These are phyloP conservation scores for Aphaenogaster ashmeadi DNA, from an alignment of 1,140 invertebrate species.

Conservation along the genomic window DNA sequence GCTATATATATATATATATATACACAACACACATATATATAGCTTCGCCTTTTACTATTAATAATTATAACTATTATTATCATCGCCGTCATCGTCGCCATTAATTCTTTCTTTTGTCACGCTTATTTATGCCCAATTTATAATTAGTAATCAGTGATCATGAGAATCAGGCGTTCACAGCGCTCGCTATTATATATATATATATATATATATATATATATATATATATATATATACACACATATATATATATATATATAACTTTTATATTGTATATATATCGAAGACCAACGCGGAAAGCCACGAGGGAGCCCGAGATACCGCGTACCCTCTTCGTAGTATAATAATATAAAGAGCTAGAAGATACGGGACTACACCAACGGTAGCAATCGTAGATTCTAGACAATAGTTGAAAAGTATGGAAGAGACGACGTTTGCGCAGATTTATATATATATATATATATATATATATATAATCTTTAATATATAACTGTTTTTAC, in stretches of 20 bases:
- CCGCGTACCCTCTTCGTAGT: constrained; percentile 12
- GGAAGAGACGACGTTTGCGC: constrained; percentile 76
- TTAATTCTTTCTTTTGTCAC: constrained; percentile 47
- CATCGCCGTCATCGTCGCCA: constrained; percentile 52
- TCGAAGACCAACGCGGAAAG: constrained; percentile 43
- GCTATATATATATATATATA: constrained; percentile 78
- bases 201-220: background rate
- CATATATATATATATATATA: constrained; percentile 19
- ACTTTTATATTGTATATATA: constrained; percentile 61
- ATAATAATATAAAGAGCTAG: constrained; percentile 72
- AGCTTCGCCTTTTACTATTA: constrained; percentile 78
- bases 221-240: background rate
- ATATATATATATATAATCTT: constrained; percentile 58
- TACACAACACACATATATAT: constrained; percentile 74
- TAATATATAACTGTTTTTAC: constrained; percentile 77
- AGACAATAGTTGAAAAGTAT: constrained; percentile 74
- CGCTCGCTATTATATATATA: constrained; percentile 44
- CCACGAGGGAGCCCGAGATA: constrained; percentile 57
- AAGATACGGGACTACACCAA: constrained; percentile 46
- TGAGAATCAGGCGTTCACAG: constrained; percentile 44
- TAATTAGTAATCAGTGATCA: constrained; percentile 20
- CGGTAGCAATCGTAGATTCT: constrained; percentile 51
- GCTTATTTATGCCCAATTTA: constrained; percentile 69
- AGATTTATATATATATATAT: constrained; percentile 55
- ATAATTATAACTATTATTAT: constrained; percentile 72